Base-by-base conservation (phyloP, 2,113 vertebrate species). In the Pedetes capensis region DNA sequence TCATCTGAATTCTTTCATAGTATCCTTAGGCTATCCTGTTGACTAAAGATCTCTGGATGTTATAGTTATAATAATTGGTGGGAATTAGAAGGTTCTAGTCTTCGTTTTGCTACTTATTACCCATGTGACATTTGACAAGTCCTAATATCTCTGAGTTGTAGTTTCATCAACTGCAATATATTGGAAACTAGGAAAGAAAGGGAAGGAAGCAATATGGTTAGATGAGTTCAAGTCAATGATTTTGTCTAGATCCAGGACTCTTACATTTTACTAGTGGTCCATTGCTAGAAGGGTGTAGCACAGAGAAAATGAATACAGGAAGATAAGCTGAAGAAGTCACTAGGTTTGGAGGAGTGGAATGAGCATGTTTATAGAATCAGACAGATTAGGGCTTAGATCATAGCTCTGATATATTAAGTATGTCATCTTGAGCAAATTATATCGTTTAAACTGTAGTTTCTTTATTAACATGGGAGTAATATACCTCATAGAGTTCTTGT, bases 61-160 rank as follows among this genome's bases (percentile, higher is more conserved):
- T 87, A 9, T 7, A 93, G 14, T 64, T n/a, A 72, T 59, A 95
- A 90, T 27, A 63, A 97, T 76, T 64, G 53, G 4, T 72, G 16
- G 23, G n/a, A 80, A 80, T 71, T 86, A 86, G 25, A 96, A 93
- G 22, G 29, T 69, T 93, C 42, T 83, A 83, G 39, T 89, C n/a
- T 14, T 95, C 34, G 37, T 80, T 89, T 89, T 92, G 11, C 14
- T 42, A 75, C 37, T 97, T 74, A 85, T 23, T 74, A 49, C 57
- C 25, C 34, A 89, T 69, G 20, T 59, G 39, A 76, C 1, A n/a
- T 64, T 71, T 14, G 69, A 47, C 9, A 80, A 63, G 23, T 55
- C 42, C 91, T 91, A 93, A 42, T 95, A 81, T 75, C 85, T 94
- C 34, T 91, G 64, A 96, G 49, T 32, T 95, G 76, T 68, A 74